phyloP scores from a whole-genome alignment of 2,797 vertebrate species.

The Phalloptychus januarius region DNA sequence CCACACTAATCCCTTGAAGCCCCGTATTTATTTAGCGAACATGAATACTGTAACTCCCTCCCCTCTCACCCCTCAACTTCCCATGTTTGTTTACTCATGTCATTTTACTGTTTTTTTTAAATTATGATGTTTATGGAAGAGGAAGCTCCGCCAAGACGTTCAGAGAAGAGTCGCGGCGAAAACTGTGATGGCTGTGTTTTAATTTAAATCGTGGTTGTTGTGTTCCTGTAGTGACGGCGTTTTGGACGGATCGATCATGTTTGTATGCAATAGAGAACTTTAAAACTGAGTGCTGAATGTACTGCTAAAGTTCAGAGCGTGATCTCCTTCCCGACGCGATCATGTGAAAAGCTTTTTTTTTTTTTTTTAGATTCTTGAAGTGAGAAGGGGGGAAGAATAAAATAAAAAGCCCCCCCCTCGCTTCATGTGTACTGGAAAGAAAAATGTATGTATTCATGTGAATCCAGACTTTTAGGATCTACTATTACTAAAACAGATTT shows the following conservation, averaged over 20 bases:
- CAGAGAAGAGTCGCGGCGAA: conserved; percentile 38
- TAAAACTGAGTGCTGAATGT: conserved; percentile 68
- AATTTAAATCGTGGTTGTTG: conserved; percentile 71
- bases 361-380: conserved; percentile 13
- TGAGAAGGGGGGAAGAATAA: not conserved
- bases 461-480: conserved; percentile 53
- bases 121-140: conserved; percentile 56
- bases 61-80: not conserved
- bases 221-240: conserved; percentile 71
- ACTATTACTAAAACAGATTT: conserved; percentile 33
- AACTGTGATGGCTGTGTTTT: conserved; percentile 69
- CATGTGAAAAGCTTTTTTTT: conserved; percentile 33
- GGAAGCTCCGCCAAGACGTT: conserved; percentile 41
- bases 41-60: conserved; percentile 40
- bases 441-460: conserved; percentile 40
- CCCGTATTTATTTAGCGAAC: conserved; percentile 55
- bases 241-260: conserved; percentile 59
- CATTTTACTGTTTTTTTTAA: conserved; percentile 66
- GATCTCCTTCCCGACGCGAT: conserved; percentile 46
- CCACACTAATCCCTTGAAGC: conserved; percentile 67
- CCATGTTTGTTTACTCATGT: conserved; percentile 52
- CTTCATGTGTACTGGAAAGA: conserved; percentile 4
- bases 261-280: conserved; percentile 64
- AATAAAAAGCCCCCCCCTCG: not conserved
- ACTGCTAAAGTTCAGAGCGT: conserved; percentile 64